phyloP scores from a whole-genome alignment of 2,888 invertebrate genomes.

The Vesta saturnalis region DNA sequence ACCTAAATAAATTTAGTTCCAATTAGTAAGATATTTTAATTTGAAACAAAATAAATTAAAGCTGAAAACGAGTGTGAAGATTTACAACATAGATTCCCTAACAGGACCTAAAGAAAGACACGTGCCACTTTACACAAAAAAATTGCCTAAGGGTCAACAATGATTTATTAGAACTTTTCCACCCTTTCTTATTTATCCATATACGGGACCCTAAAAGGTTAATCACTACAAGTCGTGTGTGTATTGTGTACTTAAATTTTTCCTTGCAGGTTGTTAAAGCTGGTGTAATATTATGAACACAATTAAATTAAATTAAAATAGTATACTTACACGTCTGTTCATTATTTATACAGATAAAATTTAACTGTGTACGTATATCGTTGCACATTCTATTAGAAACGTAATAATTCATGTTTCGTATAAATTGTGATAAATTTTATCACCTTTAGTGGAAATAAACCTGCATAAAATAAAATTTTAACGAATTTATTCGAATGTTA shows the following conservation, averaged over 20 bases:
- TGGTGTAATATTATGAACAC: constrained; percentile 16
- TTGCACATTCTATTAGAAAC: neutral
- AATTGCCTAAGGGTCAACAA: neutral
- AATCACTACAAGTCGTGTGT: constrained; percentile 21
- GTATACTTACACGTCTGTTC: neutral
- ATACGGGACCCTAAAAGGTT: constrained; percentile 28
- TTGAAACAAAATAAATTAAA: too few relatives aligned
- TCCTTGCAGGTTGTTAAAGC: constrained; percentile 14
- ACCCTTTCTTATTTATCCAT: constrained; percentile 19
- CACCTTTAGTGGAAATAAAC: neutral
- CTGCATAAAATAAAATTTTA: too few relatives aligned
- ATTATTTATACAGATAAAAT: neutral
- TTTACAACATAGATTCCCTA: constrained; percentile 3
- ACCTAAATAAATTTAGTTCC: too few relatives aligned
- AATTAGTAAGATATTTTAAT: too few relatives aligned
- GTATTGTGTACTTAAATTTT: constrained; percentile 16
- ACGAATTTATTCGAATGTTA: too few relatives aligned
- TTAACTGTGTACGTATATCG: neutral
- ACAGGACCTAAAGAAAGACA: too few relatives aligned
- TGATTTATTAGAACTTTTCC: constrained; percentile 2
- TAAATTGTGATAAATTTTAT: neutral
- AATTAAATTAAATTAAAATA: neutral
- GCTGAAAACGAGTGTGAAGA: too few relatives aligned
- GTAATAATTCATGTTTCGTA: neutral
- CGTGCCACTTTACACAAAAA: constrained; percentile 16